These are phyloP conservation scores for Dicyrtoma fusca DNA, from an alignment of 2,888 invertebrate genomes.

Conservation along the genomic window DNA sequence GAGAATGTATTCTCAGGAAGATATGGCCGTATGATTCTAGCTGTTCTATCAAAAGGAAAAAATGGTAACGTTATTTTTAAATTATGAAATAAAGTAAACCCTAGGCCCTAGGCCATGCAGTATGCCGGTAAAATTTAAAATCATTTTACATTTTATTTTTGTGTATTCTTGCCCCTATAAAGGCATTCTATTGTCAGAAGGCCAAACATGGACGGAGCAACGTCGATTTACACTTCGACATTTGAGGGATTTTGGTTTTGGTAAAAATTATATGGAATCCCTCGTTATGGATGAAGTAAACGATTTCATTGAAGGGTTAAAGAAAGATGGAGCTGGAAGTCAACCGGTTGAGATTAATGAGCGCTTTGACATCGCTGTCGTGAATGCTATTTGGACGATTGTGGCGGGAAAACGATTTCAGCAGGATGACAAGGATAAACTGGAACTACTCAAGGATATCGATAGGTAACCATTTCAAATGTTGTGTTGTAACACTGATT, in stretches of 20 bases:
- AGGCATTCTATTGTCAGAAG: neutral
- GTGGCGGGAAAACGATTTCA: constrained; percentile 13
- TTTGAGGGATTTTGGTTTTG: constrained; percentile 11
- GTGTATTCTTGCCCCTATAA: too few species aligned
- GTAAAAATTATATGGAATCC: constrained; percentile 7
- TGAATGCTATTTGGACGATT: constrained; percentile 3
- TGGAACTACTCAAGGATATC: neutral
- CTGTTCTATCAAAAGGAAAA: constrained; percentile 14
- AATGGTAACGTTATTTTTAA: too few species aligned
- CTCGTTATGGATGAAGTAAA: constrained; percentile 12
- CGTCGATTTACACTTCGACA: neutral
- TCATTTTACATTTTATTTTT: too few species aligned
- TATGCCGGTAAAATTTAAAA: too few species aligned
- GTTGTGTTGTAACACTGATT: too few species aligned
- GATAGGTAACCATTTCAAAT: neutral
- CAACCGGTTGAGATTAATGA: neutral
- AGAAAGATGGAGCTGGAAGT: neutral
- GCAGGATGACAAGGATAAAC: constrained; percentile 7
- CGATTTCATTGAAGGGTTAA: neutral
- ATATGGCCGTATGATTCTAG: constrained; percentile 10
- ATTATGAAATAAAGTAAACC: too few species aligned
- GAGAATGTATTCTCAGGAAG: constrained; percentile 13
- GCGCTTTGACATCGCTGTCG: neutral
- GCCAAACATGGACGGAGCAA: neutral
- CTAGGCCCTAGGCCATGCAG: too few species aligned